Conservation (phyloP, 2,797 vertebrate species). For the Buceros bicornis region DNA sequence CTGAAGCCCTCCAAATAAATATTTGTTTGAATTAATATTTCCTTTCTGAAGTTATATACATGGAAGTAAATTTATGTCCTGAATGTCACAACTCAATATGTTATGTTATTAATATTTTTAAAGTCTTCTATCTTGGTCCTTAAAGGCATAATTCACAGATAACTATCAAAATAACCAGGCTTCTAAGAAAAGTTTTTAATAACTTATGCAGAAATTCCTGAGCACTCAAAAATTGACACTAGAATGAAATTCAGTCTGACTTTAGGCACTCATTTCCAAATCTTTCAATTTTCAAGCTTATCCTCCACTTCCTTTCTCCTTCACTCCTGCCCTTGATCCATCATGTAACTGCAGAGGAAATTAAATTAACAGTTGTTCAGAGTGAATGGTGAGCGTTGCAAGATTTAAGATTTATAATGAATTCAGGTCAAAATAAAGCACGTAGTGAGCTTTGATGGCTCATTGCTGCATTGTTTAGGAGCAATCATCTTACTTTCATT, state of each 20-base stretch:
- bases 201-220: not conserved
- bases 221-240: not conserved
- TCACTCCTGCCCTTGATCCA: not conserved
- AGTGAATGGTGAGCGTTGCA: not conserved
- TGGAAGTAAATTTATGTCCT: not conserved
- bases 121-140: not conserved
- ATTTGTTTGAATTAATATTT: not conserved
- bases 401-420: not conserved
- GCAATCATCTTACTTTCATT: not conserved
- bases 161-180: not conserved
- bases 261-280: not conserved
- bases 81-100: not conserved
- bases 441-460: not conserved
- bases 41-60: not conserved
- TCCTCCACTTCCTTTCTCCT: not conserved
- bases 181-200: not conserved
- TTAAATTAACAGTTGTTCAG: not conserved
- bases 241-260: not conserved
- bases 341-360: not conserved
- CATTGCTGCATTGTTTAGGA: not conserved
- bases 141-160: not conserved
- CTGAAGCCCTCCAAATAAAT: not conserved
- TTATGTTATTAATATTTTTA: not conserved
- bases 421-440: not conserved
- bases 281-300: not conserved